Percentiles rank a stretch among this genome's conserved stretches.
Conservation (phyloP, 2,113 vertebrate species). For the Colaptes auratus region DNA sequence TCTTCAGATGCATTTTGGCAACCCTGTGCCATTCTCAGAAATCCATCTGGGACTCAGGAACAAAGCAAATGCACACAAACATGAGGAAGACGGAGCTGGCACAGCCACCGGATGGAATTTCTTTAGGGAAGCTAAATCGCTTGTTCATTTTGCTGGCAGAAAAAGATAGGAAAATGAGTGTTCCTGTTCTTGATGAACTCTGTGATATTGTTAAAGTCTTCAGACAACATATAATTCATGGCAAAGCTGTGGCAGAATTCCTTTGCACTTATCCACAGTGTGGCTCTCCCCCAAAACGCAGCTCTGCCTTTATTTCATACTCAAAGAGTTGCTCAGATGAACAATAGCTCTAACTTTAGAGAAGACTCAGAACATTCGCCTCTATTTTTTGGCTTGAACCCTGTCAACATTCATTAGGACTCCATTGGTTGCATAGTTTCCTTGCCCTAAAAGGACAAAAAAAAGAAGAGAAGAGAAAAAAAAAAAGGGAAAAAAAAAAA, state of each 20-base stretch:
- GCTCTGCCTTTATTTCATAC: constrained; percentile 1
- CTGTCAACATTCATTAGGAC: background rate
- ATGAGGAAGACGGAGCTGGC: constrained; percentile 61
- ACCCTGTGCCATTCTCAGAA: constrained; percentile 41
- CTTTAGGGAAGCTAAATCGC: constrained; percentile 58
- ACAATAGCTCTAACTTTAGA: constrained; percentile 33
- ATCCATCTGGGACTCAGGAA: constrained; percentile 46
- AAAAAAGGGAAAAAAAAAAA: no score
- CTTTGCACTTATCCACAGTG: constrained; percentile 18
- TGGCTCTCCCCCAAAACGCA: constrained; percentile 48
- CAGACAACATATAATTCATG: constrained; percentile 60
- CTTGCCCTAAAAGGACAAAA: background rate
- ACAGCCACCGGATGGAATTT: constrained; percentile 62
- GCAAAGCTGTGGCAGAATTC: constrained; percentile 47
- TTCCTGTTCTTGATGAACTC: constrained; percentile 40
- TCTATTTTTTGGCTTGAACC: background rate
- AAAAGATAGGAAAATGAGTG: constrained; percentile 61
- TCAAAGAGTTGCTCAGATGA: background rate
- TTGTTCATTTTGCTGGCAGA: constrained; percentile 65
- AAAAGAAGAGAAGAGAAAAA: no score
- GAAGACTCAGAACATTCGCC: constrained; percentile 1
- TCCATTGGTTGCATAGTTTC: background rate
- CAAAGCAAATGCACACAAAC: constrained; percentile 46
- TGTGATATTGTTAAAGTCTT: constrained; percentile 47
- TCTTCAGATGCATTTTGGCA: constrained; percentile 50